A percentile compares a stretch with the other conserved stretches of the same genome.
Conservation (phyloP, 2,888 invertebrate genomes). For the Tetragonula carbonaria region DNA sequence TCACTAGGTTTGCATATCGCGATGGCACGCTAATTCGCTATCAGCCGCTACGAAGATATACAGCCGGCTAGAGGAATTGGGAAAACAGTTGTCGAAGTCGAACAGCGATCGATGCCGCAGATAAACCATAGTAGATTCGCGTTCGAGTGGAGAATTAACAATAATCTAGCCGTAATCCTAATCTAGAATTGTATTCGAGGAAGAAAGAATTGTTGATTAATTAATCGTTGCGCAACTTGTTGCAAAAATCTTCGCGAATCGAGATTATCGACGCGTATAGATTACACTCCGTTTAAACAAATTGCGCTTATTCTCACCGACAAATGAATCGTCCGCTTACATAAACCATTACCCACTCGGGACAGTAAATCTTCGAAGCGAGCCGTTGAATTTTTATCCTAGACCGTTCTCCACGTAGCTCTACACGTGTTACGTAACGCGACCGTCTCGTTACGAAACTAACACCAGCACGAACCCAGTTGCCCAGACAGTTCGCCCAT, state of each 20-base stretch:
- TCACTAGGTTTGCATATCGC: constrained; percentile 57
- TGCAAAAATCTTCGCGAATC: neutral
- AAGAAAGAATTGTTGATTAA: neutral
- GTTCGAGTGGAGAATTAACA: neutral
- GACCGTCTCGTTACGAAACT: constrained; percentile 6
- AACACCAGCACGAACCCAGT: neutral
- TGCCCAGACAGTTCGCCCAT: neutral
- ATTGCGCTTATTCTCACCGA: neutral
- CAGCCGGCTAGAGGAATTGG: constrained; percentile 13
- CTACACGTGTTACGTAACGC: constrained; percentile 4
- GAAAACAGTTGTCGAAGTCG: constrained; percentile 15
- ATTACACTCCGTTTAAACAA: neutral
- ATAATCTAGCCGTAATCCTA: neutral
- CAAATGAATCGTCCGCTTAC: neutral
- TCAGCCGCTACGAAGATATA: constrained; percentile 19
- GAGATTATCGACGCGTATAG: neutral
- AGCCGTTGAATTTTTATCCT: constrained; percentile 11
- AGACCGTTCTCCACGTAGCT: neutral
- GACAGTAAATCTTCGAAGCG: neutral
- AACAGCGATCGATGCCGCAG: neutral
- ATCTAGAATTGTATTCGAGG: no score
- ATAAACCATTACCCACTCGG: neutral
- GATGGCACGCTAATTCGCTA: constrained; percentile 21
- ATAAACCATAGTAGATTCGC: neutral
- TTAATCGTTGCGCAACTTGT: neutral